Conservation (phyloP, 1,140 invertebrate genomes). For the Aphis craccivora region DNA sequence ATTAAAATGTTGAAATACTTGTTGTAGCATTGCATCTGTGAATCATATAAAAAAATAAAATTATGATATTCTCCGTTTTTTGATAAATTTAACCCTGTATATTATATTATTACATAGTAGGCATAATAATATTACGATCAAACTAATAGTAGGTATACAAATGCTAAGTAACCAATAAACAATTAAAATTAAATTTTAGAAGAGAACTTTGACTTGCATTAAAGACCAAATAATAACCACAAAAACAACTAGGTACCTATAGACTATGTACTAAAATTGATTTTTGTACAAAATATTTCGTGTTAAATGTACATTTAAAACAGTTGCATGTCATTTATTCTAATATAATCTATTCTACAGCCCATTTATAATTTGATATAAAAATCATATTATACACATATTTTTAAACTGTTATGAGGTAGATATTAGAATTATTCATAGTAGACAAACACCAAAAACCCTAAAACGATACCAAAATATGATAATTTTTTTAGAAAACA, state of each 20-base stretch:
- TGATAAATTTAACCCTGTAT: too few relatives aligned
- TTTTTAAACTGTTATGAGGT: neutral
- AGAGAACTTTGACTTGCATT: neutral
- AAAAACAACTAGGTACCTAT: neutral
- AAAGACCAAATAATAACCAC: neutral
- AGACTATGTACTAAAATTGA: neutral
- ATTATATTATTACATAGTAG: too few relatives aligned
- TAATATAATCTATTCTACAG: neutral
- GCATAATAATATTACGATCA: too few relatives aligned
- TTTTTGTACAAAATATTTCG: neutral
- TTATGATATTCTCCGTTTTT: too few relatives aligned
- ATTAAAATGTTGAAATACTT: too few relatives aligned
- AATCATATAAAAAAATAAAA: too few relatives aligned
- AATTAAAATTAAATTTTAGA: conserved; percentile 20
- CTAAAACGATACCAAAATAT: neutral
- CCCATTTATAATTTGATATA: conserved; percentile 17
- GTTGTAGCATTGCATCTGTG: too few relatives aligned
- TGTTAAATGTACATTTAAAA: conserved; percentile 30
- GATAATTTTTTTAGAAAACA: neutral
- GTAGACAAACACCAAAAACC: neutral
- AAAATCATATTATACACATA: neutral
- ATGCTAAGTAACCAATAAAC: too few relatives aligned
- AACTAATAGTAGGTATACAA: too few relatives aligned
- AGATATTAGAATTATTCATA: neutral
- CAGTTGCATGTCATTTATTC: conserved; percentile 17